A percentile compares a stretch with the other conserved stretches of the same genome.
Conservation (phyloP, 2,113 vertebrate genomes). For the Saiga tatarica region DNA sequence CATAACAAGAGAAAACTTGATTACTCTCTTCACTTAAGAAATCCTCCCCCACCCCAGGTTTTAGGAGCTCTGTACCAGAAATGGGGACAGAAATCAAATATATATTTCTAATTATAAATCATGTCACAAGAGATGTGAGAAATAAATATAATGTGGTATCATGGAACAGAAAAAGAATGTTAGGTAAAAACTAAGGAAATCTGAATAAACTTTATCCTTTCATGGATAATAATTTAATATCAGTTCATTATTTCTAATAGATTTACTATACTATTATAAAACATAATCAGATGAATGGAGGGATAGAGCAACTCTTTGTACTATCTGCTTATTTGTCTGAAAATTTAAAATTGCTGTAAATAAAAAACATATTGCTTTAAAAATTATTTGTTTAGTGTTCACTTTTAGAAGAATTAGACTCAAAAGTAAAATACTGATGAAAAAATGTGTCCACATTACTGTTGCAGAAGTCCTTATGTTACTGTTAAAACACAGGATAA, state of each 20-base stretch:
- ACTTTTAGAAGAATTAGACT: not conserved
- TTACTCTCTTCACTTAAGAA: not conserved
- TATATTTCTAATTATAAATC: not conserved
- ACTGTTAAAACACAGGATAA: fast-evolving
- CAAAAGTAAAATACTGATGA: not conserved
- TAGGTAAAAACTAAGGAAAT: not conserved
- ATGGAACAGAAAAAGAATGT: not conserved
- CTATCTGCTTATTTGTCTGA: not conserved
- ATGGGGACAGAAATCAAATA: not conserved
- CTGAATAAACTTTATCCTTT: not conserved
- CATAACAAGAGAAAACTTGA: not conserved
- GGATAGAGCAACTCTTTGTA: not conserved
- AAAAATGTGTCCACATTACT: not conserved
- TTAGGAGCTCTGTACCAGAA: not conserved
- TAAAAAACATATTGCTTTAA: not conserved
- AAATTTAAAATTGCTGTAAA: not conserved
- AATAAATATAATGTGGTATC: not conserved
- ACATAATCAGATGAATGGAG: not conserved
- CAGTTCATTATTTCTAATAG: not conserved
- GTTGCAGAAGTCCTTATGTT: not conserved
- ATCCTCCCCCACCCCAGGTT: not conserved
- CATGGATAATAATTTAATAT: not conserved
- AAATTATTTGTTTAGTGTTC: not conserved
- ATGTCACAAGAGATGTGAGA: not conserved
- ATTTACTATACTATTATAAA: not conserved